These are phyloP conservation scores for Austrofundulus limnaeus DNA, from an alignment of 2,113 vertebrate species.

Conservation along the genomic window DNA sequence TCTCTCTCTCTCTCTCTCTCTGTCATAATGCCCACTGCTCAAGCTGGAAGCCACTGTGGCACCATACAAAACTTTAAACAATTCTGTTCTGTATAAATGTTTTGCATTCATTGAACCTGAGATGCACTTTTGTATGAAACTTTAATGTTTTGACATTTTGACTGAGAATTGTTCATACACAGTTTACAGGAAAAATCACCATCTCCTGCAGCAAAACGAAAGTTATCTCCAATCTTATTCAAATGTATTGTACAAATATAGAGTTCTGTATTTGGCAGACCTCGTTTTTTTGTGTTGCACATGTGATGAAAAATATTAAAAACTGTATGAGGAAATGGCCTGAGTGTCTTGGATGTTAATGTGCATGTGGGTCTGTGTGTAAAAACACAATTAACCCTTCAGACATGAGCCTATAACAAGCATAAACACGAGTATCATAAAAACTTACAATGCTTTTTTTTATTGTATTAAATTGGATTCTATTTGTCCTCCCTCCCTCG, in stretches of 20 bases:
- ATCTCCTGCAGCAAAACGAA: constrained; percentile 78
- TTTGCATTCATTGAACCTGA: constrained; percentile 81
- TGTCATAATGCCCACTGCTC: constrained; percentile 54
- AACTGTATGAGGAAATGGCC: constrained; percentile 78
- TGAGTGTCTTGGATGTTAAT: too few relatives aligned
- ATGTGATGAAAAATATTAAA: constrained; percentile 87
- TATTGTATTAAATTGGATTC: constrained; percentile 69
- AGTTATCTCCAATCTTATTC: constrained; percentile 79
- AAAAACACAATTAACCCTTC: constrained; percentile 55
- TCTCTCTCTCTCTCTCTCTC: constrained; percentile 5
- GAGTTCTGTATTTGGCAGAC: constrained; percentile 83
- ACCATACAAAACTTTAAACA: constrained; percentile 67
- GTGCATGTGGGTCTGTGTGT: not conserved
- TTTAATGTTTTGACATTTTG: constrained; percentile 83
- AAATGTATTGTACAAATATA: constrained; percentile 85
- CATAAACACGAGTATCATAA: constrained; percentile 61
- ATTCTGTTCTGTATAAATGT: constrained; percentile 78
- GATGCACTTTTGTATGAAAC: constrained; percentile 85
- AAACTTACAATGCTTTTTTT: constrained; percentile 55
- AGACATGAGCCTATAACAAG: constrained; percentile 56
- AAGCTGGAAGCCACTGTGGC: constrained; percentile 75
- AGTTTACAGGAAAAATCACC: constrained; percentile 79
- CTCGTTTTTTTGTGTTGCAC: constrained; percentile 85
- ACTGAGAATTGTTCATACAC: constrained; percentile 78
- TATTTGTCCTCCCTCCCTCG: constrained; percentile 69